These are phyloP conservation scores for Uloborus plumipes DNA, from an alignment of 2,888 invertebrate species.

Conservation along the genomic window DNA sequence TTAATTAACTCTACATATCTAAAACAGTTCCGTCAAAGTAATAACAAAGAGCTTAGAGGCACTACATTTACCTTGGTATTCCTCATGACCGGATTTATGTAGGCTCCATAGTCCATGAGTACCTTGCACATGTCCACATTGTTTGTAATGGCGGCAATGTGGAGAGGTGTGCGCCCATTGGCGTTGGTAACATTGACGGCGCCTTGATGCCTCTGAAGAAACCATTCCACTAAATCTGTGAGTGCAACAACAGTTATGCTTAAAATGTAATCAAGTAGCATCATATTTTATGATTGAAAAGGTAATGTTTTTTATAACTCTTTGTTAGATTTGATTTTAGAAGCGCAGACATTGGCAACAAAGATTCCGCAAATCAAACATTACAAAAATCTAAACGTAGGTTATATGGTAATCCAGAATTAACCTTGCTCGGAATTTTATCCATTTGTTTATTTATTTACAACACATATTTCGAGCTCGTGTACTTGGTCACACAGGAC, in stretches of 20 bases:
- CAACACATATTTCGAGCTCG: no score
- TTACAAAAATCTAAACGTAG: no score
- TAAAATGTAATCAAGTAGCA: no score
- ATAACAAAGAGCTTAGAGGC: background rate
- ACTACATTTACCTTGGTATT: slow-evolving; percentile 77
- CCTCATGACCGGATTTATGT: slow-evolving; percentile 86
- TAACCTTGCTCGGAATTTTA: no score
- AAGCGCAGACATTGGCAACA: no score
- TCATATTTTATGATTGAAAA: no score
- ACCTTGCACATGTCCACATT: slow-evolving; percentile 93
- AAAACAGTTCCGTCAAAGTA: background rate
- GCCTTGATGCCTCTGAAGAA: slow-evolving; percentile 85
- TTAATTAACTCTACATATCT: background rate
- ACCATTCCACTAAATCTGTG: slow-evolving; percentile 76
- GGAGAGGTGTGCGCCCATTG: slow-evolving; percentile 92
- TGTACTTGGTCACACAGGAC: no score
- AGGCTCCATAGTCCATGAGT: slow-evolving; percentile 75
- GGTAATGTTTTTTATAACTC: no score
- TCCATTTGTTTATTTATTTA: no score
- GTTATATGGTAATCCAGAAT: no score
- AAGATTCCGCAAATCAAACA: no score
- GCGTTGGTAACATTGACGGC: slow-evolving; percentile 88
- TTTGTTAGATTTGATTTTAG: no score
- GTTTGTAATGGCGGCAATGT: slow-evolving; percentile 93
- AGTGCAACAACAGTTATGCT: background rate